These are phyloP conservation scores for Carassius auratus DNA, from an alignment of 2,113 vertebrate genomes.

Conservation along the genomic window DNA sequence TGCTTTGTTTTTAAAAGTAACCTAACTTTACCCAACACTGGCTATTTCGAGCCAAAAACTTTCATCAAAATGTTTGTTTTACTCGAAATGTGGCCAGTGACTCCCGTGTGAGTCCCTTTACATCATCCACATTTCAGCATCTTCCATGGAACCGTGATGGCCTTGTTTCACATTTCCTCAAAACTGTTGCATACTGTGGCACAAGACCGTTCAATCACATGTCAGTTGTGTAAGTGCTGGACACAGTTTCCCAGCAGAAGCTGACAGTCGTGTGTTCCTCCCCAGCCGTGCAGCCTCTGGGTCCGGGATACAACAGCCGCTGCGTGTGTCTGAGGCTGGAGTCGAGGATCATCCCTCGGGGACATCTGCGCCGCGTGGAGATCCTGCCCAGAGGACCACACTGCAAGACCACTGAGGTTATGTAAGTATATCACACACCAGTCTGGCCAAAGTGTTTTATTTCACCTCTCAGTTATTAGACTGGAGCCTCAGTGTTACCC, in stretches of 20 bases:
- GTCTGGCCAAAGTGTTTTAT: not conserved
- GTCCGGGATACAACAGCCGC: slow-evolving; percentile 69
- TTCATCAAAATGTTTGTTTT: not conserved
- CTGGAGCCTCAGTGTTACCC: too few relatives aligned
- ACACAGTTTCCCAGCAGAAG: not conserved
- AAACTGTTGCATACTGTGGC: not conserved
- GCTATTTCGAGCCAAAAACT: not conserved
- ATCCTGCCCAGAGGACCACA: slow-evolving; percentile 69
- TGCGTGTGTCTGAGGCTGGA: slow-evolving; percentile 73
- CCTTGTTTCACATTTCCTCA: not conserved
- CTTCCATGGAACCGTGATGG: not conserved
- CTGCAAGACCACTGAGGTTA: slow-evolving; percentile 71
- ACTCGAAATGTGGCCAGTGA: not conserved
- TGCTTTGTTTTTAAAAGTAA: too few relatives aligned
- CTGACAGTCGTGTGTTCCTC: not conserved
- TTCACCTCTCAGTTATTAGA: too few relatives aligned
- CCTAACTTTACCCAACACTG: too few relatives aligned
- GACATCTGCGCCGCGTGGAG: slow-evolving; percentile 71
- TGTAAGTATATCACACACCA: slow-evolving; percentile 65
- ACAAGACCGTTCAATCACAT: not conserved
- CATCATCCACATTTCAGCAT: not conserved
- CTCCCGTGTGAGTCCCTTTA: not conserved
- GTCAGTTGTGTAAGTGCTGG: not conserved
- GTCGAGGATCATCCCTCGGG: slow-evolving; percentile 72
- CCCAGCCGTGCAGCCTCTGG: slow-evolving; percentile 70